Base-by-base conservation (phyloP, 2,888 invertebrate genomes). In the Nephrotoma appendiculata region DNA sequence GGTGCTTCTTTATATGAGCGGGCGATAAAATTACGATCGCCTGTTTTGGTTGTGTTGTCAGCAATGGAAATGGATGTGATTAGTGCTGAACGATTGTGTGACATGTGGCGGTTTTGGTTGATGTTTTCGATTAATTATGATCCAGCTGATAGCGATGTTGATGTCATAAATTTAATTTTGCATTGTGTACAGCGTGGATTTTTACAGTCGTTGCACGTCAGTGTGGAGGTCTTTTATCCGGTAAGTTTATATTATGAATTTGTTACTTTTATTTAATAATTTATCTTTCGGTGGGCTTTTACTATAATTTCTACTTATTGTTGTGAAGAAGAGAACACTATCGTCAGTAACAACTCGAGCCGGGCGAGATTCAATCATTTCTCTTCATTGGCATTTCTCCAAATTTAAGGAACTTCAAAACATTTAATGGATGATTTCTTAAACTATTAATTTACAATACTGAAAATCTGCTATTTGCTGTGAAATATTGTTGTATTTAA, bases 191-290 rank as follows among this genome's bases (percentile, higher is more conserved):
- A 91, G 15, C 91, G 92, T 42, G 93, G 94, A 11, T 94, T 93
- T 88, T 91, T 94, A 6, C 92, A 92, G 57, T 94, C 94, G 0
- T 89, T 96, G 41, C 92, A 93, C 86, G 93, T 94, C 89, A 95
- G 95, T 87, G 94, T 95, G 89, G 91, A 93, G 85, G 94, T 96
- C 88, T 96, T 96, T 90, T 93, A 95, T 91, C 94, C 95, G 88
- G 94, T 95, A 86, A 94, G 93, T 90, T 93, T 94, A 0, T 89
- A 7, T 15, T 86, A 41, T 48, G 48, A n/a, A 43, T 86, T 48
- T 9, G 95, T 95, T 91, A 88, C 89, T 88, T 45, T 52, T 15
- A 19, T 41, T n/a, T 7, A 57, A 6, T 86, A 86, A 41, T 86
- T 12, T 71, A 31, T 2, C 31, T 31, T 31, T 31, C 31, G 31